Conservation (phyloP, 2,797 vertebrate genomes). For the Falco cherrug region DNA sequence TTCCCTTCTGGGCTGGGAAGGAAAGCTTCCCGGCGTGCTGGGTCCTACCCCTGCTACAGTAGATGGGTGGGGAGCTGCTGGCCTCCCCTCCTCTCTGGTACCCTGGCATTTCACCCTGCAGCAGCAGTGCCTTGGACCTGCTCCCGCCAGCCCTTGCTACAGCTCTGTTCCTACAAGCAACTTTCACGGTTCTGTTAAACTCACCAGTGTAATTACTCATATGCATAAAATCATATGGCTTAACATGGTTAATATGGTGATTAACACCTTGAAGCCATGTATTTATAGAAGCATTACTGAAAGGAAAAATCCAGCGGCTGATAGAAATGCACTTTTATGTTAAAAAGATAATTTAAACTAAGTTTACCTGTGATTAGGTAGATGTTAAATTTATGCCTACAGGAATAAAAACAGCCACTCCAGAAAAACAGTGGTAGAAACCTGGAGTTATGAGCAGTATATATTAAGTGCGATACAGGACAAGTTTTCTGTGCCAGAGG, state of each 20-base stretch:
- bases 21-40: neutral
- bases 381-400: neutral
- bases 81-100: fast-evolving
- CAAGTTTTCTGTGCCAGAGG: neutral
- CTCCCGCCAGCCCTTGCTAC: neutral
- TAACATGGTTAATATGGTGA: neutral
- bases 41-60: neutral
- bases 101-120: neutral
- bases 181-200: neutral
- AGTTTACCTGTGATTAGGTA: neutral
- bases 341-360: neutral
- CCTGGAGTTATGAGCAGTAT: neutral
- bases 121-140: neutral
- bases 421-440: neutral
- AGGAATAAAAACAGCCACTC: neutral
- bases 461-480: neutral
- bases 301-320: neutral
- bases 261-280: neutral
- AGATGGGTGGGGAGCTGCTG: neutral
- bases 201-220: neutral
- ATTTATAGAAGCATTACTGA: neutral
- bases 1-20: neutral
- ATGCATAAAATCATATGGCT: no score
- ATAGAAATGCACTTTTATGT: neutral
- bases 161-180: neutral